A percentile compares a stretch with the other conserved stretches of the same genome.
Evolutionary conservation across 2,888 invertebrate genomes (phyloP).

Genomic region (Amphiduros pacificus): DNA sequence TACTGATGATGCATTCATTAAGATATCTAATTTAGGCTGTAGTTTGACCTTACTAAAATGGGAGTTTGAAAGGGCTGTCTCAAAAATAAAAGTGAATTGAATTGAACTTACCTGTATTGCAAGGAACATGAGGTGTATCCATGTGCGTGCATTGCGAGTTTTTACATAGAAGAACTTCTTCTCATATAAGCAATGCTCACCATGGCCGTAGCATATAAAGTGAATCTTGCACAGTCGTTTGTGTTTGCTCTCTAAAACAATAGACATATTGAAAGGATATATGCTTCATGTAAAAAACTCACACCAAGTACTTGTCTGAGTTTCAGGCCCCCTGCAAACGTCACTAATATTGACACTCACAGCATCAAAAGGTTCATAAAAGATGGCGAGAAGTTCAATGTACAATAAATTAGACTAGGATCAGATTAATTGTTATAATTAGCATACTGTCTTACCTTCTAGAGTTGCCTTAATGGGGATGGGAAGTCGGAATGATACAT

Average conservation of each 20-base stretch:
- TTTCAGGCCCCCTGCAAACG: not conserved
- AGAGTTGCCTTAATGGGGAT: slow-evolving; percentile 92
- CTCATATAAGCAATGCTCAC: slow-evolving; percentile 80
- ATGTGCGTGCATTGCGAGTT: slow-evolving; percentile 78
- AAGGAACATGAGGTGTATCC: slow-evolving; percentile 96
- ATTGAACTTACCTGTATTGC: slow-evolving; percentile 81
- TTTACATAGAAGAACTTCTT: slow-evolving; percentile 62
- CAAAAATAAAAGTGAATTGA: too few relatives aligned
- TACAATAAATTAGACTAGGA: too few relatives aligned
- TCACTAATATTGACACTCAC: too few relatives aligned
- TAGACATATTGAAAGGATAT: not conserved
- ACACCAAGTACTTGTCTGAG: too few relatives aligned
- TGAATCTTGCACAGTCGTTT: slow-evolving; percentile 86
- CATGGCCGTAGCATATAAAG: slow-evolving; percentile 82
- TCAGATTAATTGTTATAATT: too few relatives aligned
- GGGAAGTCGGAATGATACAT: slow-evolving; percentile 80
- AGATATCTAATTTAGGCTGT: too few relatives aligned
- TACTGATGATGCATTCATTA: too few relatives aligned
- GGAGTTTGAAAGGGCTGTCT: too few relatives aligned
- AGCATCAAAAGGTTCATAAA: too few relatives aligned
- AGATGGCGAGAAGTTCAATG: too few relatives aligned
- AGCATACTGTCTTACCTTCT: too few relatives aligned
- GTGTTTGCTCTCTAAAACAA: slow-evolving; percentile 70
- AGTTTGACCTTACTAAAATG: too few relatives aligned
- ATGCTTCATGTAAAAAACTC: not conserved